Evolutionary conservation across 2,888 invertebrate species (phyloP), one percentile per base, ranked within the genome.

Genomic region (Taphrorychus bicolor): DNA sequence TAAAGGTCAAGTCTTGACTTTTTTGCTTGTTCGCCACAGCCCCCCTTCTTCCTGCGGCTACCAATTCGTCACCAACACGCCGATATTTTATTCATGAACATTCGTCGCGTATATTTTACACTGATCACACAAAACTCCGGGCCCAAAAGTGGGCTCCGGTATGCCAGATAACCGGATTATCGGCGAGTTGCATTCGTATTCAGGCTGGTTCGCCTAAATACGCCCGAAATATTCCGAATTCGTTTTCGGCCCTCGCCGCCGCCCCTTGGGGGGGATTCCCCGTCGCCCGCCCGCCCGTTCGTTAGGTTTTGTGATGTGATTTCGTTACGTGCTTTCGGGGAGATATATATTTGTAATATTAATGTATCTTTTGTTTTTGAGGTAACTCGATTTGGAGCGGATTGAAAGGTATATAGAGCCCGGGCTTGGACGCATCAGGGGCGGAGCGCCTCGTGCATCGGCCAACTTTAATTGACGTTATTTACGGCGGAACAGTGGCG

Each of bases 121-220:
- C 45, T 65, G 65, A 65, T 65, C 65, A 59, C 51, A 59, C 60
- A 66, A 66, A 66, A 66, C 56, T 60, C 48, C 56, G 60, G 22
- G 42, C 45, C 59, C 59, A 59, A 66, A 66, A 66, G 65, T 66
- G 66, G 57, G 60, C 57, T 60, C 54, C 59, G 59, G 59, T 66
- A 59, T 66, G 59, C 53, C 65, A 60, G 66, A 66, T 66, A 66
- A 66, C 66, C 40, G 60, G 56, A 66, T 66, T 66, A 66, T 60
- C 59, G 61, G 45, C 23, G 51, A 49, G 57, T 54, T 53, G 21
- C 56, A 60, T 66, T 61, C 66, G 66, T 66, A 66, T 66, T 66
- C 66, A 56, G 65, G 5, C 49, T 11, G 53, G 41, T 17, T 60
- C 52, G 18, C 49, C 32, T 32, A 54, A 66, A 54, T 54, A 66